Base-by-base conservation (phyloP, 2,797 vertebrate species). In the Gambelia wislizenii region DNA sequence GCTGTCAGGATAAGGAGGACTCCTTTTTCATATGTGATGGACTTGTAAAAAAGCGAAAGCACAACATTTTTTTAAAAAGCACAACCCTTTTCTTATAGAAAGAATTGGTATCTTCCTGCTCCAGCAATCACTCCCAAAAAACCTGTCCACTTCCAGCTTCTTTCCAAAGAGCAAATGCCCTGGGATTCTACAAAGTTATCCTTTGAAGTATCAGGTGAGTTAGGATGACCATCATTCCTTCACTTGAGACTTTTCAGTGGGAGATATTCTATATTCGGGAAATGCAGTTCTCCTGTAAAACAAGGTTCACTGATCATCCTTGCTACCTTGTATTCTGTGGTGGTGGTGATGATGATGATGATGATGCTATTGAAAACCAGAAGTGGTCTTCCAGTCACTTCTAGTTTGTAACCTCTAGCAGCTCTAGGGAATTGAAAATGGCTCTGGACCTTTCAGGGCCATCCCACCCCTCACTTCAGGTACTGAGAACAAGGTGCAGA, bases 61-160 rank as follows among this genome's bases (percentile, higher is more conserved):
- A n/a, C n/a, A n/a, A n/a, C n/a, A n/a, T n/a, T n/a, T 70, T 61
- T 20, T 16, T 70, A 87, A 84, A 87, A 47, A 56, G 61, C 87
- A 20, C 39, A 77, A 79, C 6, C 1, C 12, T 59, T 6, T 56
- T 30, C 30, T 85, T 89, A 25, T 89, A 99, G 99, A 96, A 99
- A 98, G 96, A 99, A 98, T 96, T 99, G 99, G 99, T 99, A 99
- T 96, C 97, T 99, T 89, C 98, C 98, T 33, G 98, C 98, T 47
- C 93, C 98, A 52, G 96, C 97, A 84, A 95, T 98, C 94, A 96
- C 97, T 91, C 98, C 98, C 61, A 96, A 95, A 95, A 97, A 96
- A 27, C 98, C 98, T 0, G n/a, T 98, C 91, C 97, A 96, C 74
- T 99, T 99, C 95, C 96, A 95, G 94, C 96, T 99, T 91, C 74